Evolutionary conservation across 2,113 vertebrate species (phyloP).

Genomic region (Talpa occidentalis): DNA sequence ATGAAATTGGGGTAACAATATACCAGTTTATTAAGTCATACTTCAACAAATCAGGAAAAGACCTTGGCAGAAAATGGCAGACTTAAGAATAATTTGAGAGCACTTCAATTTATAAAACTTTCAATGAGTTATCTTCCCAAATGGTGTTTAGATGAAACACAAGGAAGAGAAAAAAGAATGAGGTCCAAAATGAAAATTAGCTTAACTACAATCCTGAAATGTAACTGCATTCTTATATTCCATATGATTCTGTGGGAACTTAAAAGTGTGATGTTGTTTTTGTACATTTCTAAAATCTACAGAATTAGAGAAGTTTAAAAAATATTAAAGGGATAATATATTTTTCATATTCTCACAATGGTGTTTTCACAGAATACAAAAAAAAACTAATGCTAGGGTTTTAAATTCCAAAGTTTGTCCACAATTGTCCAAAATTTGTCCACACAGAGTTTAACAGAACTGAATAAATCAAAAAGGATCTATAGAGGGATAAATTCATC

Average conservation of each 20-base stretch:
- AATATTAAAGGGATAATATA: background rate
- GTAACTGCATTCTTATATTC: background rate
- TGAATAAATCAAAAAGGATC: background rate
- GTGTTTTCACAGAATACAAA: conserved; percentile 22
- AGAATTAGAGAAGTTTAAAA: background rate
- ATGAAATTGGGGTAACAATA: background rate
- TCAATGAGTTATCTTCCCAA: conserved; percentile 9
- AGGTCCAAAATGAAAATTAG: background rate
- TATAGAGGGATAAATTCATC: background rate
- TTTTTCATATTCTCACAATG: background rate
- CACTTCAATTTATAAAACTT: background rate
- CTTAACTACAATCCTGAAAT: background rate
- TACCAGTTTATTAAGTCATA: background rate
- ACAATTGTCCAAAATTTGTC: background rate
- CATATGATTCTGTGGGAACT: background rate
- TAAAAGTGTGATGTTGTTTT: background rate
- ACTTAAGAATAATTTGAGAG: conserved; percentile 27
- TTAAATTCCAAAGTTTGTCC: background rate
- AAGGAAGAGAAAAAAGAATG: background rate
- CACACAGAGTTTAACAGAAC: background rate
- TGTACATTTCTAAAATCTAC: conserved; percentile 1
- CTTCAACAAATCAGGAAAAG: conserved; percentile 38
- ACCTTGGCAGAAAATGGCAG: conserved; percentile 45
- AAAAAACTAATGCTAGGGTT: background rate
- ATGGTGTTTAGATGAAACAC: background rate